phyloP scores from a whole-genome alignment of 1,140 invertebrate genomes.

The Drosophila azteca region DNA sequence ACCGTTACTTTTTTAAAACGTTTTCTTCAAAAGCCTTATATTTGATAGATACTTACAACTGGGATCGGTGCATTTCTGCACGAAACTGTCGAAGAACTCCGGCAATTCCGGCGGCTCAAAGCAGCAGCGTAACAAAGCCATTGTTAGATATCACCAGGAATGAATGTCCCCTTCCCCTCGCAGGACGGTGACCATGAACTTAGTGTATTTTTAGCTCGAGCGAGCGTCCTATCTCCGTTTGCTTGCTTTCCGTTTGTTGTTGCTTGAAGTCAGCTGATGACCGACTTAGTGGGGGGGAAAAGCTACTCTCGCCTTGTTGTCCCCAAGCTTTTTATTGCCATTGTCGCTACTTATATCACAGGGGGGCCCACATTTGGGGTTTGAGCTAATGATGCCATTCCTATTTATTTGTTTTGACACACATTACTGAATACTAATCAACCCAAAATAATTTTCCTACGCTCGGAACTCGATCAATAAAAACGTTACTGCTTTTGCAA shows the following conservation, averaged over 20 bases:
- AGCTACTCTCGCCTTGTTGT: conserved; percentile 39
- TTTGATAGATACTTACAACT: conserved; percentile 88
- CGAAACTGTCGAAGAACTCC: conserved; percentile 89
- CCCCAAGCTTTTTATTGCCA: conserved; percentile 45
- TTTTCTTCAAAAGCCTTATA: too few relatives aligned
- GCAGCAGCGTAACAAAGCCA: conserved; percentile 91
- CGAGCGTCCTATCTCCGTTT: conserved; percentile 1
- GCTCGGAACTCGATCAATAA: background rate
- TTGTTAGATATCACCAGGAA: conserved; percentile 65
- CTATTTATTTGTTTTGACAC: conserved; percentile 20
- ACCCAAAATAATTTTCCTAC: background rate
- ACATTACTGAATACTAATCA: conserved; percentile 32
- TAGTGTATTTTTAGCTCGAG: conserved; percentile 49
- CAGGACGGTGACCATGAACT: conserved; percentile 62
- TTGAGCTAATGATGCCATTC: conserved; percentile 43
- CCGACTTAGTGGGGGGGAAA: conserved; percentile 49
- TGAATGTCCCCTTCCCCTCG: background rate
- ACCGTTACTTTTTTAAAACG: background rate
- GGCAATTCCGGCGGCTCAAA: conserved; percentile 89
- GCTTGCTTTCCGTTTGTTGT: conserved; percentile 20
- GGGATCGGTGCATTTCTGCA: conserved; percentile 91
- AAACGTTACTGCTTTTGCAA: conserved; percentile 1
- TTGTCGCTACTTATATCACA: conserved; percentile 48
- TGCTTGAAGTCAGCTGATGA: conserved; percentile 63
- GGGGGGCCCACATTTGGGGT: conserved; percentile 25